Evolutionary conservation across 2,888 invertebrate species (phyloP), one percentile per base, ranked within the genome.

Genomic region (Protodeltote pygarga): DNA sequence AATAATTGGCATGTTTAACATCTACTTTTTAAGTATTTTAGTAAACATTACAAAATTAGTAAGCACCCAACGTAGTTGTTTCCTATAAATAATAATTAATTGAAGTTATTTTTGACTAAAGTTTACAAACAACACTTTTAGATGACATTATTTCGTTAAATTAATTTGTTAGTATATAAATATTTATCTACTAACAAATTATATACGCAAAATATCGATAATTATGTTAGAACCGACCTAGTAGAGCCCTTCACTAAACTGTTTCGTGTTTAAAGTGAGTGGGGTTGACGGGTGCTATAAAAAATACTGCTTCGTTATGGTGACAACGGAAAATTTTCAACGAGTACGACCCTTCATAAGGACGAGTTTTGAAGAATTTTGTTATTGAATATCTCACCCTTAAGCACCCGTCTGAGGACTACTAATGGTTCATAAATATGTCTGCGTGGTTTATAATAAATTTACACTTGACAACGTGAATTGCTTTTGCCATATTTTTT

Each of bases 301-400:
- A 91, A 90, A 90, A 88, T 71, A 71, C 63, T 72, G 70, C 77
- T 79, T 75, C 71, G 73, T 71, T 74, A 72, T 75, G 75, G 82
- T 84, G 87, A 89, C 88, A 87, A 82, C 79, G 81, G 77, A 85
- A 84, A 82, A 81, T 76, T 79, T 85, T 81, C 71, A 75, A 77
- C 71, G 73, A 73, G 73, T 75, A 77, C 71, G 73, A 73, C 73
- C 76, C 81, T 73, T 77, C 75, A 77, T 72, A 81, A 68, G 73
- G 78, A 77, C 68, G 58, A 79, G 79, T 83, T 85, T 85, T 76
- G 71, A 69, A 74, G 72, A 74, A 74, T 79, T 81, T 77, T 78
- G 80, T 81, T 87, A 86, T 88, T 86, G 74, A 84, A 87, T 85
- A 78, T 87, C 81, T 86, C 82, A 75, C 80, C 77, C 80, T 72